Conservation (phyloP, 2,888 invertebrate genomes). For the Cynaeus angustus region DNA sequence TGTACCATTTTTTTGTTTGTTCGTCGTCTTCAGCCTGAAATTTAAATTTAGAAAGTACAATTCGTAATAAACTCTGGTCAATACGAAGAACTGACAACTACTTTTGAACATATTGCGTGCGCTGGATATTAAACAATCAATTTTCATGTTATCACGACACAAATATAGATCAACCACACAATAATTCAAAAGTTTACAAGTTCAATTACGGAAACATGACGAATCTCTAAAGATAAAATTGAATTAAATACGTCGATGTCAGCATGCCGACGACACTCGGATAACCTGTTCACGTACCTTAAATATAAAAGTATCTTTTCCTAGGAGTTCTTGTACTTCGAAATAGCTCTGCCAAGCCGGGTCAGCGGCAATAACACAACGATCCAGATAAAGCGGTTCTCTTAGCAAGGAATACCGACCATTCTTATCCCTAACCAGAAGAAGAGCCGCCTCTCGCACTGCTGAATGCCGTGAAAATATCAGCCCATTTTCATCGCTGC, state of each 20-base stretch:
- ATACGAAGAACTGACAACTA: too few relatives aligned
- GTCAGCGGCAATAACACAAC: constrained; percentile 93
- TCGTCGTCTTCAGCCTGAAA: constrained; percentile 90
- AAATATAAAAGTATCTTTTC: constrained; percentile 95
- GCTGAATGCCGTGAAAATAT: constrained; percentile 84
- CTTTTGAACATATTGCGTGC: too few relatives aligned
- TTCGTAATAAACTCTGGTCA: too few relatives aligned
- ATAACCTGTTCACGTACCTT: constrained; percentile 78
- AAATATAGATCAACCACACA: not conserved
- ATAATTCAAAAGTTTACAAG: not conserved
- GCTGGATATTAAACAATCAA: too few relatives aligned
- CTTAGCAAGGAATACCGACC: constrained; percentile 89
- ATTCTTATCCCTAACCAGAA: constrained; percentile 92
- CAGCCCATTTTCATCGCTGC: constrained; percentile 60
- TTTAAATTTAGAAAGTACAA: constrained; percentile 4
- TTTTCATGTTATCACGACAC: not conserved
- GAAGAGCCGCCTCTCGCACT: constrained; percentile 89
- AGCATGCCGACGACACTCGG: not conserved
- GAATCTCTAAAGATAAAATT: constrained; percentile 15
- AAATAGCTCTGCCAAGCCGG: constrained; percentile 95
- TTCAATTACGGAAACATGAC: constrained; percentile 5
- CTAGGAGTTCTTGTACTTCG: constrained; percentile 94
- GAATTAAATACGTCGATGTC: not conserved
- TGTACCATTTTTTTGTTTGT: constrained; percentile 92
- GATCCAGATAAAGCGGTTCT: constrained; percentile 92